These are phyloP conservation scores for Copidosoma aretas DNA, from an alignment of 2,888 invertebrate genomes.

Conservation along the genomic window DNA sequence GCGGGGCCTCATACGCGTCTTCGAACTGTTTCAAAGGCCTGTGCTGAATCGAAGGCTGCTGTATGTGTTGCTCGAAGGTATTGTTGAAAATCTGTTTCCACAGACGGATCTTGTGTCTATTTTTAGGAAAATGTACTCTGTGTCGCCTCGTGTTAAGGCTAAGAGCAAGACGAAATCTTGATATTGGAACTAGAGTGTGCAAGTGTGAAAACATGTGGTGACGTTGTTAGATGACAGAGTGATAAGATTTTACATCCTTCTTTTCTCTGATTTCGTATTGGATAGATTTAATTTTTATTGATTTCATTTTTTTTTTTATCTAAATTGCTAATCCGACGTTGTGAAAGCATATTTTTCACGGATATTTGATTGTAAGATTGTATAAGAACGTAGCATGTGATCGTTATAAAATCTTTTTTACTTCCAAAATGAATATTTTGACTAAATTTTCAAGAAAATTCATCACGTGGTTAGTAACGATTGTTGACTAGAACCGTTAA, in stretches of 20 bases:
- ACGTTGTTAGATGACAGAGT: not conserved
- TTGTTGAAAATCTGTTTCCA: slow-evolving; percentile 79
- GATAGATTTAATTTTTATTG: not conserved
- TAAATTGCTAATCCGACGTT: too few species aligned
- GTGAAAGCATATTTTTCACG: not conserved
- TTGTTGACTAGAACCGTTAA: not conserved
- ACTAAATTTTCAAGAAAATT: not conserved
- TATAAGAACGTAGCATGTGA: not conserved
- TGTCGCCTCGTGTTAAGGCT: slow-evolving; percentile 64
- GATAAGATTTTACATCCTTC: not conserved
- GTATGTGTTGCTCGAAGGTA: slow-evolving; percentile 84
- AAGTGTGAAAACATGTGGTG: not conserved
- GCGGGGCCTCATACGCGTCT: slow-evolving; percentile 81
- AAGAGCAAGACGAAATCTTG: slow-evolving; percentile 52
- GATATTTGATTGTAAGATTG: not conserved
- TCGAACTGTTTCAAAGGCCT: slow-evolving; percentile 87
- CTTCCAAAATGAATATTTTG: too few species aligned
- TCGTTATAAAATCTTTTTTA: too few species aligned
- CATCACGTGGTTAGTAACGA: not conserved
- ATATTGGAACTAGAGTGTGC: slow-evolving; percentile 33
- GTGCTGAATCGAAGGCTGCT: slow-evolving; percentile 83
- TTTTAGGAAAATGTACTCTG: slow-evolving; percentile 77
- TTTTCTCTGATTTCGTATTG: not conserved
- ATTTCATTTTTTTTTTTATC: not conserved
- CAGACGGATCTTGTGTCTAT: slow-evolving; percentile 76